Conservation (phyloP, 2,888 invertebrate genomes). For the Xanthorhoe spadicearia region DNA sequence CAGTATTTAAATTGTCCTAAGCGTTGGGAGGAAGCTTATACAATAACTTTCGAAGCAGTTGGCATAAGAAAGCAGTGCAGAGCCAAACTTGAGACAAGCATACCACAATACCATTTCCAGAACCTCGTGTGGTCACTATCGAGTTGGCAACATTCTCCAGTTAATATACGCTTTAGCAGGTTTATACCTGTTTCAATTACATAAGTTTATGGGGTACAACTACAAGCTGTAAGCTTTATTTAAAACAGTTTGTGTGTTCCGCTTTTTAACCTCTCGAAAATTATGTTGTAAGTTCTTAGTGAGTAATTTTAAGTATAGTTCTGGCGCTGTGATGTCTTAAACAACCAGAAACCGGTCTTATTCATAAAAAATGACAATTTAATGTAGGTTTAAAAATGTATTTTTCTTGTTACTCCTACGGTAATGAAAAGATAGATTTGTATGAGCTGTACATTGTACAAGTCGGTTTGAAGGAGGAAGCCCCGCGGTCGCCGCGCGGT, state of each 20-base stretch:
- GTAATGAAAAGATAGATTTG: too few relatives aligned
- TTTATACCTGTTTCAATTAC: slow-evolving; percentile 18
- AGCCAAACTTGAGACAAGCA: slow-evolving; percentile 32
- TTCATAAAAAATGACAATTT: too few relatives aligned
- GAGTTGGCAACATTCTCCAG: slow-evolving; percentile 28
- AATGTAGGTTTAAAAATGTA: too few relatives aligned
- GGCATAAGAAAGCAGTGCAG: slow-evolving; percentile 22
- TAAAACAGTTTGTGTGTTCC: background rate
- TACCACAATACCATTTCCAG: slow-evolving; percentile 26
- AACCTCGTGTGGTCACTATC: slow-evolving; percentile 18
- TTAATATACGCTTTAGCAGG: slow-evolving; percentile 24
- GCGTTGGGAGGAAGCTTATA: background rate
- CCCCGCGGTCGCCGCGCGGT: slow-evolving; percentile 36
- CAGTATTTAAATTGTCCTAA: background rate
- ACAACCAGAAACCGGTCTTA: too few relatives aligned
- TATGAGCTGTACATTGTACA: too few relatives aligned
- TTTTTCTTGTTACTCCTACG: too few relatives aligned
- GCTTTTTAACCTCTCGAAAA: too few relatives aligned
- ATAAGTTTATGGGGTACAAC: slow-evolving; percentile 1
- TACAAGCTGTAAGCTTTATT: background rate
- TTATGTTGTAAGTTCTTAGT: too few relatives aligned
- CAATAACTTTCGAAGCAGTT: slow-evolving; percentile 17
- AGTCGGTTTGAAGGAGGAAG: slow-evolving; percentile 11
- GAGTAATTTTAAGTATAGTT: too few relatives aligned
- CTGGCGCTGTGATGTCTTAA: too few relatives aligned